Evolutionary conservation across 2,888 invertebrate genomes (phyloP).

Genomic region (Drosophila formosana): DNA sequence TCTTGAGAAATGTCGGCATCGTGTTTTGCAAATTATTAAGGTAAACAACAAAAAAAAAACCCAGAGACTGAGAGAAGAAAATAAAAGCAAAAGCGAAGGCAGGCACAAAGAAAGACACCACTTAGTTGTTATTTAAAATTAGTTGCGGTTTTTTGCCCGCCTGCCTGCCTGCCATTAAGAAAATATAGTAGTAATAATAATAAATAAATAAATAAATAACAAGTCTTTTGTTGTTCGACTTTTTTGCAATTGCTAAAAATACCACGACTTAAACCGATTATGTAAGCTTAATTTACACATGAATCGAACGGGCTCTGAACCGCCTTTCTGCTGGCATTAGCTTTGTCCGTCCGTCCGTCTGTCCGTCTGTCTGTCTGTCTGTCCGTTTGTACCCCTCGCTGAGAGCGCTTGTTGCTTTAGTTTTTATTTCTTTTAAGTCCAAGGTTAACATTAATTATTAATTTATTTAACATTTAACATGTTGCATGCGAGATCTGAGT

Average conservation of each 20-base stretch:
- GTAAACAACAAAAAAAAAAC: slow-evolving; percentile 21
- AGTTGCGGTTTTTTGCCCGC: slow-evolving; percentile 62
- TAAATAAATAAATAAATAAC: slow-evolving; percentile 49
- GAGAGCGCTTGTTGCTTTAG: slow-evolving; percentile 55
- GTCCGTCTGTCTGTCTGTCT: not conserved
- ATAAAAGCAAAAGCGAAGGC: slow-evolving; percentile 19
- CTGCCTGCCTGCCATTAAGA: slow-evolving; percentile 28
- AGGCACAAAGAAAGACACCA: slow-evolving; percentile 34
- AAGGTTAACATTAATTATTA: slow-evolving; percentile 77
- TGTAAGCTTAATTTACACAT: slow-evolving; percentile 80
- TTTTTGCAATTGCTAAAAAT: slow-evolving; percentile 79
- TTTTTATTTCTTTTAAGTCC: slow-evolving; percentile 75
- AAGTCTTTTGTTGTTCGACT: slow-evolving; percentile 38
- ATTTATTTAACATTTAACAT: slow-evolving; percentile 65
- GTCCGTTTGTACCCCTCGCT: slow-evolving; percentile 11
- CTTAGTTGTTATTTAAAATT: slow-evolving; percentile 66
- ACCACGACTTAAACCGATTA: slow-evolving; percentile 69
- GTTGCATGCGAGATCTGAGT: slow-evolving; percentile 46
- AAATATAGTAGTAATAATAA: slow-evolving; percentile 31
- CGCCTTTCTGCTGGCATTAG: slow-evolving; percentile 38
- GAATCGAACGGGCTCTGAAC: slow-evolving; percentile 60
- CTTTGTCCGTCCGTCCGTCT: not conserved
- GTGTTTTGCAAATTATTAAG: slow-evolving; percentile 56
- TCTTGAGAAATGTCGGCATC: slow-evolving; percentile 63
- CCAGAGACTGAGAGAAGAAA: slow-evolving; percentile 2